phyloP scores from a whole-genome alignment of 2,797 vertebrate species.

The Enteromius unitaeniatus region DNA sequence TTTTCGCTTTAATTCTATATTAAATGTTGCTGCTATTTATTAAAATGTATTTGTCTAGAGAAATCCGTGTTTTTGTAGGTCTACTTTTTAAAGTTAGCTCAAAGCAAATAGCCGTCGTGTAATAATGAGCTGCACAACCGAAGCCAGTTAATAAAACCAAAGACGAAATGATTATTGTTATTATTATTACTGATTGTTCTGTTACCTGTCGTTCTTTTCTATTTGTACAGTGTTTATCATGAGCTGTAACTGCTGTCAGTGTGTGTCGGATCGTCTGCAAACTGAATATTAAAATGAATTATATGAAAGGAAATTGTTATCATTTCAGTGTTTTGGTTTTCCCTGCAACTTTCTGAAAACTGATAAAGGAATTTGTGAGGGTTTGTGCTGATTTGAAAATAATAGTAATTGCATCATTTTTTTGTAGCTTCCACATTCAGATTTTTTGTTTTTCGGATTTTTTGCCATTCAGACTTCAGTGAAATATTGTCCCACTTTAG shows the following conservation, averaged over 20 bases:
- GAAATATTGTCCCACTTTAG: too few species aligned
- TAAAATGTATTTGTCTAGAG: constrained; percentile 32
- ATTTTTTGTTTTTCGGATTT: too few species aligned
- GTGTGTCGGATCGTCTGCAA: constrained; percentile 13
- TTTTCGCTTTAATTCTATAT: constrained; percentile 38
- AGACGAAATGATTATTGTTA: background rate
- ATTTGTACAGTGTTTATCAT: constrained; percentile 25
- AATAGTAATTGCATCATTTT: background rate
- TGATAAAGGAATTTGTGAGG: background rate
- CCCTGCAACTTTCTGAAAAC: background rate
- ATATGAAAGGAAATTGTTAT: background rate
- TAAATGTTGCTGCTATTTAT: constrained; percentile 52
- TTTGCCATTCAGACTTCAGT: too few species aligned
- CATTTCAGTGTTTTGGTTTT: background rate
- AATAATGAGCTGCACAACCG: constrained; percentile 13
- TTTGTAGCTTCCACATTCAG: too few species aligned
- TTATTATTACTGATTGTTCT: background rate
- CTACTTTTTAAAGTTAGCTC: constrained; percentile 27
- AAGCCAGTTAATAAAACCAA: constrained; percentile 11
- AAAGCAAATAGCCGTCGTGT: constrained; percentile 25
- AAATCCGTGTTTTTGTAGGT: constrained; percentile 9
- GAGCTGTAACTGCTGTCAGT: constrained; percentile 25
- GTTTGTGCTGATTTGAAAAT: background rate
- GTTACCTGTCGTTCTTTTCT: background rate
- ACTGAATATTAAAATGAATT: background rate